phyloP scores from a whole-genome alignment of 2,888 invertebrate species.

The Dexiosoma caninum region DNA sequence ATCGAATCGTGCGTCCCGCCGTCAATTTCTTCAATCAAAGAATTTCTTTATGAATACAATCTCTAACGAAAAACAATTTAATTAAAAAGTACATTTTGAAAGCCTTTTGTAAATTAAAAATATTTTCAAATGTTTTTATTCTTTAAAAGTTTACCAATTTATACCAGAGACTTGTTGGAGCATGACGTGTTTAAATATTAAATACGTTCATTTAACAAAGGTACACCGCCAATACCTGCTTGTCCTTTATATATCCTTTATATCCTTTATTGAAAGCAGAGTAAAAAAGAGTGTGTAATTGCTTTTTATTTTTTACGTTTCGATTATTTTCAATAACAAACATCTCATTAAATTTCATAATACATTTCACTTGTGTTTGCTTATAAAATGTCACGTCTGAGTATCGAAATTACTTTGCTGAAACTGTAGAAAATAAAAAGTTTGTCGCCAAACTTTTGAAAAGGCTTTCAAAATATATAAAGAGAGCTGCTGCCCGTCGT shows the following conservation, averaged over 20 bases:
- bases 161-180: too few species aligned
- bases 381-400: conserved; percentile 56
- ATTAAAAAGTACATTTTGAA: too few species aligned
- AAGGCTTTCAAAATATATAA: conserved; percentile 32
- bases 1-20: too few species aligned
- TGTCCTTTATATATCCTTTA: background rate
- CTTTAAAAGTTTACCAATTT: too few species aligned
- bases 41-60: too few species aligned
- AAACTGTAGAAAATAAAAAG: conserved; percentile 44
- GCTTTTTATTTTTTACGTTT: conserved; percentile 28
- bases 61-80: too few species aligned
- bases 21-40: too few species aligned
- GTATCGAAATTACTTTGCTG: conserved; percentile 55
- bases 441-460: conserved; percentile 58
- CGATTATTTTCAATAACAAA: conserved; percentile 58
- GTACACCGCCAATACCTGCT: background rate
- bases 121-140: too few species aligned
- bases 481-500: conserved; percentile 27
- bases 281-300: background rate
- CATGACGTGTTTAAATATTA: too few species aligned
- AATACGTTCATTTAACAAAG: too few species aligned
- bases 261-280: background rate
- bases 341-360: conserved; percentile 61
- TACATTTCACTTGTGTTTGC: conserved; percentile 38
- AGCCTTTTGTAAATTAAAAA: too few species aligned